Evolutionary conservation across 2,797 vertebrate genomes (phyloP).

Genomic region (Spheniscus humboldti): DNA sequence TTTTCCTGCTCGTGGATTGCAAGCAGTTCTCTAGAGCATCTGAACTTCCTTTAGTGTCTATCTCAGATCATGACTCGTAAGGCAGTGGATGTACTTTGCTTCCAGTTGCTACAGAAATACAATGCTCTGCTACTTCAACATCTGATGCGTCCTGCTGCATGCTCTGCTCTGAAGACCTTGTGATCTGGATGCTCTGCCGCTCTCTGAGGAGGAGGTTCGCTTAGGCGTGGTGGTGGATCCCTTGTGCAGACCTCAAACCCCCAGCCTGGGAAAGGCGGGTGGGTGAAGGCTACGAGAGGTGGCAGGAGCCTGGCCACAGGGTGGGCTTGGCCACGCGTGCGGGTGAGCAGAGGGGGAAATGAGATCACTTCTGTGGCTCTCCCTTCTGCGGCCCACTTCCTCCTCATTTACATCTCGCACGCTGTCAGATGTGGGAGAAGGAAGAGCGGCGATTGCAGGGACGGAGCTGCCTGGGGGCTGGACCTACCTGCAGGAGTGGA

Average conservation of each 20-base stretch:
- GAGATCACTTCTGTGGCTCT: not conserved
- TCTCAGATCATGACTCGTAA: rapidly evolving
- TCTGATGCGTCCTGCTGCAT: rapidly evolving
- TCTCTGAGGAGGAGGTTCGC: not conserved
- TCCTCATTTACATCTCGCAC: not conserved
- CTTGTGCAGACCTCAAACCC: not conserved
- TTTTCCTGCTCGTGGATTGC: not conserved
- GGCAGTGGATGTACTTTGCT: not conserved
- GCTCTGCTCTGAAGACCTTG: not conserved
- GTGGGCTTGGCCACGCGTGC: rapidly evolving
- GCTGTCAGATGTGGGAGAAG: not conserved
- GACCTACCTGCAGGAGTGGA: not conserved
- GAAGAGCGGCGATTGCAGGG: rapidly evolving
- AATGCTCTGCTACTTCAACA: not conserved
- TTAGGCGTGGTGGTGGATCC: rapidly evolving
- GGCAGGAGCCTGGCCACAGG: not conserved
- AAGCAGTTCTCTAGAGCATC: not conserved
- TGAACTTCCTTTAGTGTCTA: not conserved
- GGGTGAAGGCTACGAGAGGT: not conserved
- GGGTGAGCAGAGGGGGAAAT: not conserved
- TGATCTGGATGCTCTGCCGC: rapidly evolving
- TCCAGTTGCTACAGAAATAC: not conserved
- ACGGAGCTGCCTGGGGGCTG: not conserved
- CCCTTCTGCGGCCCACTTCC: not conserved
- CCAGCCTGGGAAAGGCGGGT: rapidly evolving